Evolutionary conservation across 2,888 invertebrate genomes (phyloP).

Genomic region (Monopis laevigella): DNA sequence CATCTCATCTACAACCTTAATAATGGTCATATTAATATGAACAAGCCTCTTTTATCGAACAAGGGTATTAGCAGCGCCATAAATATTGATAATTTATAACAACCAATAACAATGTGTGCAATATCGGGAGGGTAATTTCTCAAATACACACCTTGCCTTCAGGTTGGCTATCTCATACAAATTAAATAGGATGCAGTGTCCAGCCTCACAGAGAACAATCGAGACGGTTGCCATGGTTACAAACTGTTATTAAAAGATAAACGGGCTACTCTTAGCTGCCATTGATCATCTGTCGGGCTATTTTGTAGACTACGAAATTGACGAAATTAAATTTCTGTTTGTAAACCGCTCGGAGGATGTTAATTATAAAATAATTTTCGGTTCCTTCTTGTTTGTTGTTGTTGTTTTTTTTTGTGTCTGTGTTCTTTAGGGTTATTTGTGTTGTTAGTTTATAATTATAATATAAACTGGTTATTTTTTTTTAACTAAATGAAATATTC

Average conservation of each 20-base stretch:
- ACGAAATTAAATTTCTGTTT: not conserved
- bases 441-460: too few species aligned
- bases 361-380: too few species aligned
- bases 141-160: slow-evolving; percentile 52
- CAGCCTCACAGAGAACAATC: slow-evolving; percentile 21
- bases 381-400: too few species aligned
- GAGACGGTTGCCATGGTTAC: slow-evolving; percentile 21
- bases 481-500: too few species aligned
- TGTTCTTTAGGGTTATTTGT: too few species aligned
- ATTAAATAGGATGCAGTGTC: slow-evolving; percentile 29
- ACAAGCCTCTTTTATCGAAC: not conserved
- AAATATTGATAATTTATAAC: slow-evolving; percentile 42
- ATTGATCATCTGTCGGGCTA: slow-evolving; percentile 5
- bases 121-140: slow-evolving; percentile 52
- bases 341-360: not conserved
- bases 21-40: too few species aligned
- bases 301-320: not conserved
- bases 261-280: slow-evolving; percentile 13
- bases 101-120: slow-evolving; percentile 49
- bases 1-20: too few species aligned
- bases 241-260: slow-evolving; percentile 35
- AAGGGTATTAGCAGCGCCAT: slow-evolving; percentile 28
- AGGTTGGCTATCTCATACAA: slow-evolving; percentile 26
- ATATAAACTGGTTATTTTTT: too few species aligned
- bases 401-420: too few species aligned